Evolutionary conservation across 2,113 vertebrate species (phyloP).

Genomic region (Cyrtonyx montezumae): DNA sequence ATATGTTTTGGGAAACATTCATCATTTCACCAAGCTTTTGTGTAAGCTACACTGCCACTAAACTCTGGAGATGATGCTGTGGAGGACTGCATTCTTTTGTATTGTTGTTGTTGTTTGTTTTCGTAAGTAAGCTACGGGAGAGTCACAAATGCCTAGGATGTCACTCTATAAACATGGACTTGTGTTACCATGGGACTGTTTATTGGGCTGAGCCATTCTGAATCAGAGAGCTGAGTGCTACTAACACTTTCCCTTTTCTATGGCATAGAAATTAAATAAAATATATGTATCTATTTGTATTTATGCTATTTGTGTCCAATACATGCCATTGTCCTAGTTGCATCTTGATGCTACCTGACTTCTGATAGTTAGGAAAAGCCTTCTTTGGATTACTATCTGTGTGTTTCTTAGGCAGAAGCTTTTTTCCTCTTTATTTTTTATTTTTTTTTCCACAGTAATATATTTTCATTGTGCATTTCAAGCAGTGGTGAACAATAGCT

Average conservation of each 20-base stretch:
- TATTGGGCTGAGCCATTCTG: background rate
- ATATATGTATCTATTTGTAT: background rate
- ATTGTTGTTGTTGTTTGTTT: background rate
- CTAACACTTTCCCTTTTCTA: background rate
- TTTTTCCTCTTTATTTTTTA: background rate
- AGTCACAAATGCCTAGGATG: background rate
- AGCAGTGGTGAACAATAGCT: constrained; percentile 60
- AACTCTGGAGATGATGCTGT: background rate
- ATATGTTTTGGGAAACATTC: background rate
- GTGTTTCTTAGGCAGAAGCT: background rate
- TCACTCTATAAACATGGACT: background rate
- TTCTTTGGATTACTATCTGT: background rate
- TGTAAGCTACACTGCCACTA: background rate
- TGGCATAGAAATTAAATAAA: background rate
- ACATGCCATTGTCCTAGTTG: background rate
- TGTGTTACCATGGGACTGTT: background rate
- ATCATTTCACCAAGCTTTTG: background rate
- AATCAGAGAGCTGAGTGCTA: background rate
- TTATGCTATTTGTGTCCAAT: background rate
- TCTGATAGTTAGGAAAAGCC: background rate
- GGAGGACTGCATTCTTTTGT: background rate
- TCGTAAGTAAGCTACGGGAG: background rate
- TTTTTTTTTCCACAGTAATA: background rate
- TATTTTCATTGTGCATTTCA: constrained; percentile 65
- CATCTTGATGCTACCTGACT: background rate